Conservation (phyloP, 2,888 invertebrate genomes). For the Ectemnius lituratus region DNA sequence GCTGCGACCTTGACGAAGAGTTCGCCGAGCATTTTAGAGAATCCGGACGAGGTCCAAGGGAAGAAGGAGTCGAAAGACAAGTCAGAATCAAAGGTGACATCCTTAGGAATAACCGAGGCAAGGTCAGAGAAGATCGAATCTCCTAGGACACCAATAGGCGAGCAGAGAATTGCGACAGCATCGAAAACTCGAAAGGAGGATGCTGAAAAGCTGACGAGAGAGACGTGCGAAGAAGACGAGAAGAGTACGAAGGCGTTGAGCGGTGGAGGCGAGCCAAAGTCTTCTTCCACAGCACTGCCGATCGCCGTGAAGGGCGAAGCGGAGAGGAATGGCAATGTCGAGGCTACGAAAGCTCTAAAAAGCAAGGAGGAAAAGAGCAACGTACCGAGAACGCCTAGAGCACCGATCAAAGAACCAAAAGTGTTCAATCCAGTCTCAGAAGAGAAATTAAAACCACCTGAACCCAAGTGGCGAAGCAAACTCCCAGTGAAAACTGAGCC, state of each 20-base stretch:
- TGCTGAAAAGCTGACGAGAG: constrained; percentile 9
- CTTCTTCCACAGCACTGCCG: background rate
- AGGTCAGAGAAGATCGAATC: background rate
- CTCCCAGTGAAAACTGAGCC: background rate
- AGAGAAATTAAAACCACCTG: background rate
- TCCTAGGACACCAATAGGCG: background rate
- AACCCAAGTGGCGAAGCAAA: constrained; percentile 30
- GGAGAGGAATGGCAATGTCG: constrained; percentile 9
- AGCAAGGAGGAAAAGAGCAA: background rate
- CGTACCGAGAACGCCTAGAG: constrained; percentile 1
- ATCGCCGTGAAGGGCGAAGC: background rate
- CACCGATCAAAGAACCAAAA: background rate
- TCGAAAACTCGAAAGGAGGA: background rate
- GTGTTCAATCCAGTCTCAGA: background rate
- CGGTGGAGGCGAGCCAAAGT: constrained; percentile 9
- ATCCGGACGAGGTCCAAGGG: too few species aligned
- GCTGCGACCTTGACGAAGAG: constrained; percentile 42
- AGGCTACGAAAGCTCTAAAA: background rate
- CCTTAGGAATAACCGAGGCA: too few species aligned
- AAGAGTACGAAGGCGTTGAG: constrained; percentile 1
- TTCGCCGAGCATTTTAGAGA: background rate
- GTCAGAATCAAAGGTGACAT: too few species aligned
- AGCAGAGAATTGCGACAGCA: background rate
- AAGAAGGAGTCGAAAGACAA: too few species aligned
- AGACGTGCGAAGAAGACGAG: background rate